Conservation (phyloP, 2,888 invertebrate genomes). For the Chrysolina oricalcia region DNA sequence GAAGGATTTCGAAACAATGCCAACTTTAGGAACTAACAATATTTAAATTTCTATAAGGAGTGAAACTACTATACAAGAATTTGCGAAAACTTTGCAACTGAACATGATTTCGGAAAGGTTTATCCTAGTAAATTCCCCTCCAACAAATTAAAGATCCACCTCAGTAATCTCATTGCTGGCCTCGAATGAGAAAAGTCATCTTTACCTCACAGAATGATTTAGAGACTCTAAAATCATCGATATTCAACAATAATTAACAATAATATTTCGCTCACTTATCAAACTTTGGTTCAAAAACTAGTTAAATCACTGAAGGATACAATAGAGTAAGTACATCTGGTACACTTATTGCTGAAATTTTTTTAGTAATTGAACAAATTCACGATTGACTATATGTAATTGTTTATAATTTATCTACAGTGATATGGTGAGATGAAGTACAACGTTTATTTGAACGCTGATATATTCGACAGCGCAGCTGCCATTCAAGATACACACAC, state of each 20-base stretch:
- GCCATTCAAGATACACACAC: not conserved
- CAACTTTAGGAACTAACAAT: too few species aligned
- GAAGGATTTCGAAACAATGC: too few species aligned
- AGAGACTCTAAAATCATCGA: conserved; percentile 30
- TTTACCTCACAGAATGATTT: not conserved
- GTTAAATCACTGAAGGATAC: conserved; percentile 42
- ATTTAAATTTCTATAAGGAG: too few species aligned
- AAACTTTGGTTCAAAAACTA: conserved; percentile 59
- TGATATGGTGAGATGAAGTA: conserved; percentile 47
- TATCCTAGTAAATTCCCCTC: too few species aligned
- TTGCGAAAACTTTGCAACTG: too few species aligned
- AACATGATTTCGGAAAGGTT: too few species aligned
- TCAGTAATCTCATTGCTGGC: too few species aligned
- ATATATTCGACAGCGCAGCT: not conserved
- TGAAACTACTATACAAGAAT: too few species aligned
- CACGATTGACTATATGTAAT: conserved; percentile 57
- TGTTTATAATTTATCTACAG: conserved; percentile 49
- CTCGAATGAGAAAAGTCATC: not conserved
- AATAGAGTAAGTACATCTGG: conserved; percentile 43
- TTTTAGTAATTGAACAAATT: conserved; percentile 56
- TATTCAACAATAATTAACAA: conserved; percentile 58
- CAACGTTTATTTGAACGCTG: conserved; percentile 8
- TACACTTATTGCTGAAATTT: conserved; percentile 59
- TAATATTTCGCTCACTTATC: conserved; percentile 57
- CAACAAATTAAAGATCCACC: not conserved